Percentiles rank a stretch among this genome's conserved stretches.
Conservation (phyloP, 2,888 invertebrate genomes). For the Apamea epomidion region DNA sequence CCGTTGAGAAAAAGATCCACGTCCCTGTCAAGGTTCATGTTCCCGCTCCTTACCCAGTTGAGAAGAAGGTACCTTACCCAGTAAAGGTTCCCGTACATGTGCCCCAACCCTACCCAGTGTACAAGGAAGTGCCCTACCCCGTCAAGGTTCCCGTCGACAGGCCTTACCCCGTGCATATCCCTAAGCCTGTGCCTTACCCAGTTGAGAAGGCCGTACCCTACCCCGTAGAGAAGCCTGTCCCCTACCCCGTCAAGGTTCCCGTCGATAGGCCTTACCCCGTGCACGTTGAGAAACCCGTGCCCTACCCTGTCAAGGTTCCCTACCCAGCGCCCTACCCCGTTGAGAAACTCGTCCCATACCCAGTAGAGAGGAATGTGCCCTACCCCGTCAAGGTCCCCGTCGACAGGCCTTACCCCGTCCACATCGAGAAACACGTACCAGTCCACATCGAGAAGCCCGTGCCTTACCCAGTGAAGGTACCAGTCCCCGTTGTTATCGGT, state of each 20-base stretch:
- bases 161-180: constrained; percentile 92
- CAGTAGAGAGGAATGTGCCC: constrained; percentile 92
- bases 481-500: constrained; percentile 88
- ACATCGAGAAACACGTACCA: constrained; percentile 92
- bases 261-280: constrained; percentile 90
- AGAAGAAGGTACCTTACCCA: constrained; percentile 92
- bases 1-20: constrained; percentile 91
- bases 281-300: constrained; percentile 85
- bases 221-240: constrained; percentile 91
- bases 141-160: constrained; percentile 92
- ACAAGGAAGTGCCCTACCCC: constrained; percentile 90
- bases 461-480: constrained; percentile 92
- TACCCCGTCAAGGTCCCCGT: constrained; percentile 92
- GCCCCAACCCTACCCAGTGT: constrained; percentile 92
- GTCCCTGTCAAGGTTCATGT: constrained; percentile 93
- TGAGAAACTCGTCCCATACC: constrained; percentile 91
- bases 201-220: constrained; percentile 91
- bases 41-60: constrained; percentile 93
- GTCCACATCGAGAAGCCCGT: constrained; percentile 91
- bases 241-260: constrained; percentile 91
- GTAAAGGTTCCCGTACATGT: constrained; percentile 91
- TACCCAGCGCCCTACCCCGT: constrained; percentile 92
- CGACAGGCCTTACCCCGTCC: constrained; percentile 91
- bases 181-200: constrained; percentile 91
- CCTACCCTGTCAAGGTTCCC: constrained; percentile 92